A percentile compares a stretch with the other conserved stretches of the same genome.
Conservation (phyloP, 2,113 vertebrate genomes). For the Crotophaga sulcirostris region DNA sequence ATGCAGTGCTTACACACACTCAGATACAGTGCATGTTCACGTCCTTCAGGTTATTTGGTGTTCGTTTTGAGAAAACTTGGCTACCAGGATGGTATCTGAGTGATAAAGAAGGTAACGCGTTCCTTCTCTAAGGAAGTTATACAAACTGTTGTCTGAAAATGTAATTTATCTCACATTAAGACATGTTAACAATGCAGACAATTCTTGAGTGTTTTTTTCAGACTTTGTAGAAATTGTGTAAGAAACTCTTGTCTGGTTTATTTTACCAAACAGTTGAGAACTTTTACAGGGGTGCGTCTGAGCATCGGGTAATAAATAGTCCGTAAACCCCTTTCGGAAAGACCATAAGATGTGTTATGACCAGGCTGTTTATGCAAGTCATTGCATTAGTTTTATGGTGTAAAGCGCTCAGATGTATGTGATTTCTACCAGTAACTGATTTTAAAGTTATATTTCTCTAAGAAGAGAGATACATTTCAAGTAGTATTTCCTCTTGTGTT, state of each 20-base stretch:
- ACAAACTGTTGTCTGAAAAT: background rate
- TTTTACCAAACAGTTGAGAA: background rate
- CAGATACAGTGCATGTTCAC: fast-evolving
- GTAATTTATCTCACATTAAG: background rate
- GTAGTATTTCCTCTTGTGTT: background rate
- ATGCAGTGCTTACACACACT: background rate
- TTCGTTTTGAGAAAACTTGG: background rate
- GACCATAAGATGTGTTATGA: background rate
- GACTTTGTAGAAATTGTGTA: background rate
- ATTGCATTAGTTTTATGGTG: background rate
- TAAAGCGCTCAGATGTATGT: fast-evolving
- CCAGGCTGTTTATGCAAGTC: background rate
- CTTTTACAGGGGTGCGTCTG: background rate
- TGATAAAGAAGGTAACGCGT: background rate
- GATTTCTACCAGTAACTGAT: background rate
- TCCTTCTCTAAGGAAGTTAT: background rate
- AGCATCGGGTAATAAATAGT: background rate
- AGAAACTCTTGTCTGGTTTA: background rate
- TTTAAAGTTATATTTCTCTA: background rate
- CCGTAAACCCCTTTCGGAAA: background rate
- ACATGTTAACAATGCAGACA: background rate
- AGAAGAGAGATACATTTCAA: background rate
- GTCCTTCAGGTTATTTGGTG: background rate
- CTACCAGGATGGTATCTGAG: background rate
- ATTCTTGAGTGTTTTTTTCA: background rate